Evolutionary conservation across 2,113 vertebrate species (phyloP).

Genomic region (Isichthys henryi): DNA sequence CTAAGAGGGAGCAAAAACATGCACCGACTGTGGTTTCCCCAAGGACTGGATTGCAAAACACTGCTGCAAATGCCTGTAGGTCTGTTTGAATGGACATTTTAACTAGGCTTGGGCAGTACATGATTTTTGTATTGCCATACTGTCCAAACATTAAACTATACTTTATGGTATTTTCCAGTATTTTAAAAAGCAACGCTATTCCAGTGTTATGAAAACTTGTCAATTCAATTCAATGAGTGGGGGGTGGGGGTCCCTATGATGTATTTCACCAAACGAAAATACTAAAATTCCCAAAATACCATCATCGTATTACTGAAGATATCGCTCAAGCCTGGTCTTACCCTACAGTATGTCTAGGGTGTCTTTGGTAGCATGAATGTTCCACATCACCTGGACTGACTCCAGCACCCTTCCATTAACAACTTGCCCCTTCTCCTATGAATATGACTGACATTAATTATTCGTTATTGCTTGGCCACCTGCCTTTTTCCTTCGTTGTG

Average conservation of each 20-base stretch:
- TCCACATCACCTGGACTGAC: neutral
- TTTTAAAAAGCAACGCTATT: no score
- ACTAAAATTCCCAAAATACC: neutral
- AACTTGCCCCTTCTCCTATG: neutral
- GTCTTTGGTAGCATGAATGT: neutral
- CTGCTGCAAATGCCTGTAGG: neutral
- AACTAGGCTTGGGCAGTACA: neutral
- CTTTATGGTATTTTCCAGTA: no score
- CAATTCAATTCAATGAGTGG: no score
- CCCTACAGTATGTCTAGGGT: neutral
- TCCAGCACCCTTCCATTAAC: neutral
- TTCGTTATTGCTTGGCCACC: slow-evolving; percentile 4
- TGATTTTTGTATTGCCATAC: no score
- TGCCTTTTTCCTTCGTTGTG: slow-evolving; percentile 90
- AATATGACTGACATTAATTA: neutral
- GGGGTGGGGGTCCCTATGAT: neutral
- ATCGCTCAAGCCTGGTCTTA: neutral
- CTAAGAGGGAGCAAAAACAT: neutral
- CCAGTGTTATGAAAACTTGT: no score
- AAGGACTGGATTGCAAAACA: neutral
- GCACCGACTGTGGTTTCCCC: neutral
- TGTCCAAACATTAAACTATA: no score
- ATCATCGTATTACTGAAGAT: neutral
- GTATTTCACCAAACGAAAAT: neutral
- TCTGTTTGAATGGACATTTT: neutral